Evolutionary conservation across 2,113 vertebrate genomes (phyloP).

Genomic region (Pollimyrus isidori): DNA sequence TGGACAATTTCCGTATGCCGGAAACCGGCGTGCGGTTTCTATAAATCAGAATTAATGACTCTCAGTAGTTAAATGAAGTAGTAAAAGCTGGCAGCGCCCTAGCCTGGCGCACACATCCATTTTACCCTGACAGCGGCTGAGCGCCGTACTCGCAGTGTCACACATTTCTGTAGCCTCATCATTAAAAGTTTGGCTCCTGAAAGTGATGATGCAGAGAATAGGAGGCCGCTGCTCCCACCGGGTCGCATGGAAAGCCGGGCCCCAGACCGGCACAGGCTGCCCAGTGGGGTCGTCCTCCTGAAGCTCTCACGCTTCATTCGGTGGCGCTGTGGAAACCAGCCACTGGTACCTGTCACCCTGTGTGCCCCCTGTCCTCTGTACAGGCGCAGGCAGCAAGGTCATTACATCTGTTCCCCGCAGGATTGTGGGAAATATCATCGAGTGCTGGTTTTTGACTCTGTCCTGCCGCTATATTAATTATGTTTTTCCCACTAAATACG

Average conservation of each 20-base stretch:
- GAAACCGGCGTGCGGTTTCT: not conserved
- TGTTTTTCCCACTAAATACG: not conserved
- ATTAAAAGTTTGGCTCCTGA: slow-evolving; percentile 15
- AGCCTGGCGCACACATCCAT: not conserved
- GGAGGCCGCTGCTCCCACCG: not conserved
- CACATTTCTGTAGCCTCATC: slow-evolving; percentile 7
- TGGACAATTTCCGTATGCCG: not conserved
- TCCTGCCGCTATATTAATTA: not conserved
- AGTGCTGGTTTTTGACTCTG: not conserved
- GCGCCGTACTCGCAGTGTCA: not conserved
- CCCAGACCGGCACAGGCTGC: not conserved
- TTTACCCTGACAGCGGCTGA: slow-evolving; percentile 11
- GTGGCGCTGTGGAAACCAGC: not conserved
- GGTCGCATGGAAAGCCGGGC: not conserved
- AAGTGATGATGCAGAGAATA: slow-evolving; percentile 7
- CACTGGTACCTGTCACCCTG: not conserved
- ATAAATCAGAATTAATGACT: slow-evolving; percentile 12
- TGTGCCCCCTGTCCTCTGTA: not conserved
- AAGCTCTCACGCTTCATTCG: not conserved
- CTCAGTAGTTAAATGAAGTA: slow-evolving; percentile 10
- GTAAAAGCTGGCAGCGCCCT: not conserved
- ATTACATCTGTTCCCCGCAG: not conserved
- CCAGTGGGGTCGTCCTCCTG: not conserved
- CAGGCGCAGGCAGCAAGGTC: not conserved
- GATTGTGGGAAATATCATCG: not conserved